Percentiles rank a stretch among this genome's conserved stretches.
These are phyloP conservation scores for Leptinotarsa tumamoca DNA, from an alignment of 2,888 invertebrate genomes.

Conservation along the genomic window DNA sequence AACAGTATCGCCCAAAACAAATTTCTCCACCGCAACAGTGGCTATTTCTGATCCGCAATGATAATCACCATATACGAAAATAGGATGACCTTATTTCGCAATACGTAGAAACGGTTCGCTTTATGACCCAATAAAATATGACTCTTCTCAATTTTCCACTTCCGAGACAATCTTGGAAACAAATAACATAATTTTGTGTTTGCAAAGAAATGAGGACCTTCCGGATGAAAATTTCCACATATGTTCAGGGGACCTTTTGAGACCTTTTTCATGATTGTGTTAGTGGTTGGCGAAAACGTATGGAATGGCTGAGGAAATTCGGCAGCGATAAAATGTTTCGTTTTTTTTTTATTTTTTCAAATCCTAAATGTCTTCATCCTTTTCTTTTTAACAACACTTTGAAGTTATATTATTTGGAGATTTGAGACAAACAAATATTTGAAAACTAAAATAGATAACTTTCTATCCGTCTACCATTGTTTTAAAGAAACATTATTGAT, in stretches of 20 bases:
- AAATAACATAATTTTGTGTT: constrained; percentile 13
- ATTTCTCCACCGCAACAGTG: constrained; percentile 28
- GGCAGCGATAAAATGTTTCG: background rate
- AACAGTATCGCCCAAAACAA: constrained; percentile 12
- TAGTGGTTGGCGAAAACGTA: too few relatives aligned
- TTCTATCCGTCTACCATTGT: too few relatives aligned
- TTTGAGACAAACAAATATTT: too few relatives aligned
- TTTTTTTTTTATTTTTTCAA: too few relatives aligned
- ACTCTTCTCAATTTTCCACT: constrained; percentile 19
- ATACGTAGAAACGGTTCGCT: constrained; percentile 27
- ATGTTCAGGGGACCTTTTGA: background rate
- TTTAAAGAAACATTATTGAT: too few relatives aligned
- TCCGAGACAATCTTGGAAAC: constrained; percentile 1
- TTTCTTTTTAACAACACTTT: too few relatives aligned
- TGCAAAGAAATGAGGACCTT: background rate
- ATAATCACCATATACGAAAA: constrained; percentile 48
- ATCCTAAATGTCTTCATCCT: too few relatives aligned
- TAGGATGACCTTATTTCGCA: constrained; percentile 42
- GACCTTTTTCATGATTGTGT: too few relatives aligned
- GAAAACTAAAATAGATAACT: too few relatives aligned
- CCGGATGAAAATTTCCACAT: background rate
- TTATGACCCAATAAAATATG: constrained; percentile 16
- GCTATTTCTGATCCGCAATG: constrained; percentile 43
- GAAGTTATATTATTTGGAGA: too few relatives aligned
- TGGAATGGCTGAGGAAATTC: background rate